These are phyloP conservation scores for Diabrotica balteata DNA, from an alignment of 2,888 invertebrate species.

Conservation along the genomic window DNA sequence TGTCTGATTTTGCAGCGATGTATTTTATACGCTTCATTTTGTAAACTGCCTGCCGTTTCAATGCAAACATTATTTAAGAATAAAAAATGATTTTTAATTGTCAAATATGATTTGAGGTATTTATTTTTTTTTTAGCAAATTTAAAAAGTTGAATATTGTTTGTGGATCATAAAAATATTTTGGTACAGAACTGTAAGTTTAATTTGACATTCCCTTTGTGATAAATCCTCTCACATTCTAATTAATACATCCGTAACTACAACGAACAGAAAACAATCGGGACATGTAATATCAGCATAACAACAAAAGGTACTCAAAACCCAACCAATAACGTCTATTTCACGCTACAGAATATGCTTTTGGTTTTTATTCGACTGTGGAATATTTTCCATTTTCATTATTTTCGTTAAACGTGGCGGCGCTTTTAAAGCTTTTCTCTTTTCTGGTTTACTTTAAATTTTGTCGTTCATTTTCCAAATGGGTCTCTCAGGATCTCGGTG, in stretches of 20 bases:
- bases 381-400: slow-evolving; percentile 33
- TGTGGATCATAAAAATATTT: too few species aligned
- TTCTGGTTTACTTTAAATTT: slow-evolving; percentile 23
- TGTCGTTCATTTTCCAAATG: slow-evolving; percentile 25
- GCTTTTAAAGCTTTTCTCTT: slow-evolving; percentile 26
- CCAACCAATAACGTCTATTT: slow-evolving; percentile 20
- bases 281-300: background rate
- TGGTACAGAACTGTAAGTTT: too few species aligned
- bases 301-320: slow-evolving; percentile 1
- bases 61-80: too few species aligned
- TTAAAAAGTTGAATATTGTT: too few species aligned
- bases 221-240: background rate
- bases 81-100: too few species aligned
- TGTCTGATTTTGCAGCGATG: too few species aligned
- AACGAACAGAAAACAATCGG: background rate
- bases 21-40: too few species aligned
- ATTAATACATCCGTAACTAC: background rate
- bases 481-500: slow-evolving; percentile 19
- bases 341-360: slow-evolving; percentile 18
- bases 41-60: too few species aligned
- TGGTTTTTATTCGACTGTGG: slow-evolving; percentile 21
- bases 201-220: too few species aligned
- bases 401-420: slow-evolving; percentile 24
- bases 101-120: too few species aligned
- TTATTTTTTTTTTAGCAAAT: too few species aligned